Base-by-base conservation (phyloP, 2,113 vertebrate species). In the Prietella phreatophila region DNA sequence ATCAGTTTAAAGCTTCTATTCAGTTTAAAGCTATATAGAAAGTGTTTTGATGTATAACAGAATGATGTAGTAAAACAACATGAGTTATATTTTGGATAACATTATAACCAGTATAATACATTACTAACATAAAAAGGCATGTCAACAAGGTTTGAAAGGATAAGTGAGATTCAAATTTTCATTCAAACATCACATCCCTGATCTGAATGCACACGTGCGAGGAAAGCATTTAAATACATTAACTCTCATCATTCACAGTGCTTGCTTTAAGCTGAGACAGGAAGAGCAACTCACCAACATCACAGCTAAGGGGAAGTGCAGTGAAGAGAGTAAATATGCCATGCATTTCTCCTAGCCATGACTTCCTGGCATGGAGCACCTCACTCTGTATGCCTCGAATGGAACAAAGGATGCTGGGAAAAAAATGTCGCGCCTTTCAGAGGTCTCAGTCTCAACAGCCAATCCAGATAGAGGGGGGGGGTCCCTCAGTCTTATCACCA, bases 391-490 rank as follows among this genome's bases (percentile, higher is more conserved):
- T 75, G 58, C 25, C 56, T 76, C 84, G 82, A 89, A 87, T 85
- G 63, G 87, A n/a, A 86, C 83, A 85, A 85, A 71, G 90, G 78
- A 90, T 91, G 88, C 60, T 90, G 90, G 90, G 89, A 88, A 87
- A 69, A 55, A 58, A 76, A 88, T 85, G 82, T 87, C 50, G 63
- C 73, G 86, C 50, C 36, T 85, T 86, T 56, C 85, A 65, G 67
- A 82, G 83, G 47, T 39, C 73, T 47, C 42, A 2, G 33, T 30
- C 36, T 88, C 87, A 19, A 39, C 87, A 87, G 80, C 90, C 90
- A 91, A 91, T 91, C 89, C 84, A 20, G 58, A 87, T 27, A 27
- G 69, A 81, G 82, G 78, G 80, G 67, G 71, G 79, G 42, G 73
- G 20, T 65, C 22, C n/a, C 9, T 82, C 61, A n/a, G 75, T 85